Evolutionary conservation across 2,888 invertebrate genomes (phyloP).

Genomic region (Drosophila prolongata): DNA sequence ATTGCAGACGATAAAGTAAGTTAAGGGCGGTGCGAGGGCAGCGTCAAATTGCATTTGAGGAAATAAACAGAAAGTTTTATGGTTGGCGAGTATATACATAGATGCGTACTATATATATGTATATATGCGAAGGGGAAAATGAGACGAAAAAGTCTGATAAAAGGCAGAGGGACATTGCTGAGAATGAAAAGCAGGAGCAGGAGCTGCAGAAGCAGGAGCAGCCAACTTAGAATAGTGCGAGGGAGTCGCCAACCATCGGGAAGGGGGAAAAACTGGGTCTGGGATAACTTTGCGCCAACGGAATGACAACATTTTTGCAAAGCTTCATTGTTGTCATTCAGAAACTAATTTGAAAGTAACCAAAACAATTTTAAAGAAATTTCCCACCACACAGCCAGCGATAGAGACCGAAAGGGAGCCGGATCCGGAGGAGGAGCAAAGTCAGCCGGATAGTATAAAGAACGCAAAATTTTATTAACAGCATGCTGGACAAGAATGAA

Average conservation of each 20-base stretch:
- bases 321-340: constrained; percentile 78
- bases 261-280: constrained; percentile 21
- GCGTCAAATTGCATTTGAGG: constrained; percentile 76
- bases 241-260: constrained; percentile 16
- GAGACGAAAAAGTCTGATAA: constrained; percentile 57
- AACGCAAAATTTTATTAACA: constrained; percentile 76
- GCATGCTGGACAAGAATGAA: constrained; percentile 62
- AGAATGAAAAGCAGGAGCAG: constrained; percentile 62
- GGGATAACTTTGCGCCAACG: constrained; percentile 74
- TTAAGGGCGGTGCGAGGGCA: constrained; percentile 47
- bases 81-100: constrained; percentile 46
- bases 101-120: constrained; percentile 17
- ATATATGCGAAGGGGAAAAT: constrained; percentile 13
- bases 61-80: constrained; percentile 78
- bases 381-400: constrained; percentile 68
- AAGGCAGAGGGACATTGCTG: constrained; percentile 50
- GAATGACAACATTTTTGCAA: constrained; percentile 82
- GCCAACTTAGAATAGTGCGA: constrained; percentile 72
- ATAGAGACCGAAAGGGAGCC: constrained; percentile 21
- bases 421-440: constrained; percentile 20
- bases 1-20: constrained; percentile 74
- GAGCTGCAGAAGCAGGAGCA: constrained; percentile 21
- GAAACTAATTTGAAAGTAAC: constrained; percentile 82
- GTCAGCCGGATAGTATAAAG: constrained; percentile 64
- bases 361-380: constrained; percentile 82